Evolutionary conservation across 2,797 vertebrate genomes (phyloP), one percentile per base, ranked within the genome.

Genomic region (Eleutherodactylus coqui): DNA sequence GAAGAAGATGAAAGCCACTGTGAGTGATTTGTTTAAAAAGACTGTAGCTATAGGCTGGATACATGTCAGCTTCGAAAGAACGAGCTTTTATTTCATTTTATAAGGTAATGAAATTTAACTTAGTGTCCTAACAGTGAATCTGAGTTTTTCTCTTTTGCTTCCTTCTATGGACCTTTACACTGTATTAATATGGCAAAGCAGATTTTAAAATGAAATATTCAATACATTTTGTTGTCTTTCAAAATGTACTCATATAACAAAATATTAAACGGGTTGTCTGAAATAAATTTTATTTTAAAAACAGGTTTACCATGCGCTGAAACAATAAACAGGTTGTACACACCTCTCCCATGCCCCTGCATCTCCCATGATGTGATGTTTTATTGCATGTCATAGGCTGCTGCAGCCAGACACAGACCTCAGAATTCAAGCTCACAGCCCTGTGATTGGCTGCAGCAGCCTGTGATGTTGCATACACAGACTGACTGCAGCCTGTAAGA

Each of bases 1-100:
- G 76, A 58, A 43, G 34, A 55, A 79, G 34, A 79, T 79, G 34
- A 79, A 58, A 55, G 76, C 38, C 53, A 79, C 76, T 58, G 32
- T 77, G 51, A 36, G 45, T 75, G 72, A 75, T 75, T 47, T 75
- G 72, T 75, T 47, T 75, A 75, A 75, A 47, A 45, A 75, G 72
- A 75, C 72, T 47, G 14, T 47, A 75, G 72, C 38, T 27, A 75
- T 36, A 75, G 43, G 43, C 41, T 47, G 72, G n/a, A 29, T 75
- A 75, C 43, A 47, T 75, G 43, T 75, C 41, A 32, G n/a, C 72
- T 41, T 55, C 19, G 34, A 34, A 21, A 58, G 17, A 16, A 34
- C 5, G 76, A 79, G 24, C 41, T 75, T 43, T 27, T 27, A 47
- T 75, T 45, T 47, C 72, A 47, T 75, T 75, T 45, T 45, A 77